Conservation (phyloP, 2,888 invertebrate species). For the Lepidochrysops patricia region DNA sequence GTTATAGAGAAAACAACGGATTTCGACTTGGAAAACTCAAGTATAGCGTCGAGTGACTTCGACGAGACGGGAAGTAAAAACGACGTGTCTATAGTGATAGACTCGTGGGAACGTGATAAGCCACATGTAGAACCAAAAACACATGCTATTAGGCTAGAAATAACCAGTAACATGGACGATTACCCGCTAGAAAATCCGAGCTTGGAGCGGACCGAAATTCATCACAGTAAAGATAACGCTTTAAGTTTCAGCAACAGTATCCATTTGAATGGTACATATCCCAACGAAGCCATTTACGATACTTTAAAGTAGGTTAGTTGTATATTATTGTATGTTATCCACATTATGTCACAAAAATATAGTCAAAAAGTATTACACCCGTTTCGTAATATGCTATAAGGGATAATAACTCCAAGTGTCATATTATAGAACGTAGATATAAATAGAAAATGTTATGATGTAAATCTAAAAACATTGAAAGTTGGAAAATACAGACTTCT, state of each 20-base stretch:
- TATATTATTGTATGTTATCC: slow-evolving; percentile 19
- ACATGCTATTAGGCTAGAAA: slow-evolving; percentile 68
- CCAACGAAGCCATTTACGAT: slow-evolving; percentile 72
- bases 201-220: slow-evolving; percentile 48
- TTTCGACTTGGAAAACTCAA: slow-evolving; percentile 62
- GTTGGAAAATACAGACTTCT: not conserved
- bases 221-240: slow-evolving; percentile 58
- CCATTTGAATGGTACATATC: slow-evolving; percentile 72
- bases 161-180: slow-evolving; percentile 65
- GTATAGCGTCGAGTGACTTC: slow-evolving; percentile 57
- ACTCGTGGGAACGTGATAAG: slow-evolving; percentile 65
- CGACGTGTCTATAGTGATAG: slow-evolving; percentile 58
- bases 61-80: slow-evolving; percentile 59
- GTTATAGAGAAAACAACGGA: slow-evolving; percentile 70
- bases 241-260: slow-evolving; percentile 71
- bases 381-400: slow-evolving; percentile 15
- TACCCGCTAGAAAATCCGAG: slow-evolving; percentile 49
- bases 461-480: slow-evolving; percentile 17
- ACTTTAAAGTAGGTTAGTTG: slow-evolving; percentile 57
- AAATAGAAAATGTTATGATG: slow-evolving; percentile 12
- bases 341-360: slow-evolving; percentile 17
- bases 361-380: slow-evolving; percentile 17
- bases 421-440: slow-evolving; percentile 19
- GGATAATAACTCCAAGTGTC: slow-evolving; percentile 18
- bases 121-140: slow-evolving; percentile 48